phyloP scores from a whole-genome alignment of 2,797 vertebrate species.

The Sebastes flavidus region DNA sequence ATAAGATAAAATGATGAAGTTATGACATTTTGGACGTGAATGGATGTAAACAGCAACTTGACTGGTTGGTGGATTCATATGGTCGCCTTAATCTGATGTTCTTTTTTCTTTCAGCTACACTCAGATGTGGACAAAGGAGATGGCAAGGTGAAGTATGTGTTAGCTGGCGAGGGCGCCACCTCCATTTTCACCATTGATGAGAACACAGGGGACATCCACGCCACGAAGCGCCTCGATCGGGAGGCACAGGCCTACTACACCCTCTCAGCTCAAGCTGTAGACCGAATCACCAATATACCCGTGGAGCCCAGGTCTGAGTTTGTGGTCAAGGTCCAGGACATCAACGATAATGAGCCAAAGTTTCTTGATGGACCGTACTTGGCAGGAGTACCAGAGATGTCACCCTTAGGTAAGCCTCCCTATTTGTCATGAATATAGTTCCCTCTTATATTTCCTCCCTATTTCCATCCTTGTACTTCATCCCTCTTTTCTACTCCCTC shows the following conservation, averaged over 20 bases:
- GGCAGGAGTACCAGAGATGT: conserved; percentile 95
- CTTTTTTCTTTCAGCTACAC: conserved; percentile 86
- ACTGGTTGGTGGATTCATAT: no score
- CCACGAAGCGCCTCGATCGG: conserved; percentile 94
- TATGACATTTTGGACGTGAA: no score
- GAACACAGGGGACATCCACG: conserved; percentile 97
- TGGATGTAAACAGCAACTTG: no score
- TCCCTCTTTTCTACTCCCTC: background rate
- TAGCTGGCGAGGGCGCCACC: conserved; percentile 93
- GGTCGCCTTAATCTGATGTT: background rate
- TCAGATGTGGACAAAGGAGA: conserved; percentile 97
- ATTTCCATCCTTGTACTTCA: background rate
- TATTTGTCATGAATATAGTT: background rate
- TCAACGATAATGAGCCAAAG: conserved; percentile 97
- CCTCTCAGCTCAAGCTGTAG: conserved; percentile 91
- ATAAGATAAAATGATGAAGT: no score
- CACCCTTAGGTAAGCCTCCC: conserved; percentile 88
- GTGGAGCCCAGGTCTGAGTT: conserved; percentile 94
- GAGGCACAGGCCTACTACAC: conserved; percentile 98
- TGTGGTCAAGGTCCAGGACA: conserved; percentile 97
- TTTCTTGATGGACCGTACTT: conserved; percentile 95
- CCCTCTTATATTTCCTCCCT: background rate
- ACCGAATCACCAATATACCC: conserved; percentile 88
- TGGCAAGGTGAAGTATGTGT: conserved; percentile 95
- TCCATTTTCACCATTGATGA: conserved; percentile 99